These are phyloP conservation scores for Bellardia bayeri DNA, from an alignment of 2,888 invertebrate genomes.

Conservation along the genomic window DNA sequence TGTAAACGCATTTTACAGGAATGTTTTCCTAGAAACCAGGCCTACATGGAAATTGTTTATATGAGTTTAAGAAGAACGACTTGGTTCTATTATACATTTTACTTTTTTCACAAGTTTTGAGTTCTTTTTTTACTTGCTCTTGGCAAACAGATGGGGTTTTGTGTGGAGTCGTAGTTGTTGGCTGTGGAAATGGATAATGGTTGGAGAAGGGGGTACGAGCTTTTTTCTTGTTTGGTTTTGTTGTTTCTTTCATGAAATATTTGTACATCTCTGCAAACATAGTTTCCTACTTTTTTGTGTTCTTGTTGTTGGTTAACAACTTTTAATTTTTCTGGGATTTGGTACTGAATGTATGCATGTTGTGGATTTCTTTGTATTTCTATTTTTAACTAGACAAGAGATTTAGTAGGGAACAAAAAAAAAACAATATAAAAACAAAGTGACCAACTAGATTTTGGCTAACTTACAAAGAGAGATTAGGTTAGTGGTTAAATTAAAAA, in stretches of 20 bases:
- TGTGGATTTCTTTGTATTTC: constrained; percentile 22
- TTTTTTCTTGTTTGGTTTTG: constrained; percentile 9
- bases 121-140: constrained; percentile 32
- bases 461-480: too few species aligned
- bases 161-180: constrained; percentile 46
- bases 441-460: neutral
- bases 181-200: constrained; percentile 15
- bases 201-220: neutral
- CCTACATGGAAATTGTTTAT: constrained; percentile 46
- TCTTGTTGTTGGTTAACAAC: constrained; percentile 54
- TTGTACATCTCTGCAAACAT: constrained; percentile 47
- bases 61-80: constrained; percentile 26
- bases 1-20: constrained; percentile 22
- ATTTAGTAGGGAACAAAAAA: neutral
- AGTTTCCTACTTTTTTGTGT: constrained; percentile 35
- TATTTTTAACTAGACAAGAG: constrained; percentile 4
- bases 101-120: constrained; percentile 1
- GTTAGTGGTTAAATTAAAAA: neutral
- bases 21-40: constrained; percentile 32
- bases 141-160: constrained; percentile 66
- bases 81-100: constrained; percentile 5
- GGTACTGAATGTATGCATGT: constrained; percentile 14
- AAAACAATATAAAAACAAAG: neutral
- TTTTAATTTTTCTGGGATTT: constrained; percentile 66
- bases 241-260: constrained; percentile 31